Conservation (phyloP, 2,888 invertebrate genomes). For the Pollenia amentaria region DNA sequence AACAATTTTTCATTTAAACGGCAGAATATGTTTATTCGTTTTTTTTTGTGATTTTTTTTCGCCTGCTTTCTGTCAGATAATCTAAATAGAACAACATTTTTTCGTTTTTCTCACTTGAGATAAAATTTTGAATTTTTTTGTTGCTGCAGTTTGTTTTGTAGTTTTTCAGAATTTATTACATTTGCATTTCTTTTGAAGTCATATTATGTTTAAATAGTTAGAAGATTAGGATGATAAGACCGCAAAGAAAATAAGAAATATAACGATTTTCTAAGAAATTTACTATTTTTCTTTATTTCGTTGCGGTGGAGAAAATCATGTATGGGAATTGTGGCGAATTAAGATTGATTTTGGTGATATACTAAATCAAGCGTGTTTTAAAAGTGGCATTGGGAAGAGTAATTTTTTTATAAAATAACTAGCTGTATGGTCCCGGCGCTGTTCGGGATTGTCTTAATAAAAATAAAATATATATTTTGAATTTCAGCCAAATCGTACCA, state of each 20-base stretch:
- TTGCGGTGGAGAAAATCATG: conserved; percentile 20
- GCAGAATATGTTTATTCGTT: conserved; percentile 31
- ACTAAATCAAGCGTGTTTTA: conserved; percentile 3
- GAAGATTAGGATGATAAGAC: conserved; percentile 62
- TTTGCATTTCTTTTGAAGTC: conserved; percentile 69
- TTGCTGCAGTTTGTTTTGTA: conserved; percentile 13
- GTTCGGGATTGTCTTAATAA: too few species aligned
- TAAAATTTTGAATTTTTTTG: conserved; percentile 53
- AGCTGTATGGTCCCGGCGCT: too few species aligned
- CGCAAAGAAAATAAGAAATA: conserved; percentile 21
- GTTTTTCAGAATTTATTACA: conserved; percentile 54
- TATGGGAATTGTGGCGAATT: conserved; percentile 29
- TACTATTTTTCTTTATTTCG: conserved; percentile 11
- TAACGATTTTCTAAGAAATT: conserved; percentile 41
- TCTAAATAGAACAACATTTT: conserved; percentile 71
- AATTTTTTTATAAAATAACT: background rate
- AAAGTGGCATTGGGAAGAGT: background rate
- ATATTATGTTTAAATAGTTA: conserved; percentile 71
- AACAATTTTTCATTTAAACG: conserved; percentile 60
- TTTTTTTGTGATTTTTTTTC: background rate
- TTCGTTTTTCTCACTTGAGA: conserved; percentile 64
- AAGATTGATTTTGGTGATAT: conserved; percentile 39
- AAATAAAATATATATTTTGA: too few species aligned
- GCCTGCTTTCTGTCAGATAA: conserved; percentile 50
- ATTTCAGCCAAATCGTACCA: too few species aligned